phyloP scores from a whole-genome alignment of 1,140 invertebrate species.

The Anastrepha obliqua region DNA sequence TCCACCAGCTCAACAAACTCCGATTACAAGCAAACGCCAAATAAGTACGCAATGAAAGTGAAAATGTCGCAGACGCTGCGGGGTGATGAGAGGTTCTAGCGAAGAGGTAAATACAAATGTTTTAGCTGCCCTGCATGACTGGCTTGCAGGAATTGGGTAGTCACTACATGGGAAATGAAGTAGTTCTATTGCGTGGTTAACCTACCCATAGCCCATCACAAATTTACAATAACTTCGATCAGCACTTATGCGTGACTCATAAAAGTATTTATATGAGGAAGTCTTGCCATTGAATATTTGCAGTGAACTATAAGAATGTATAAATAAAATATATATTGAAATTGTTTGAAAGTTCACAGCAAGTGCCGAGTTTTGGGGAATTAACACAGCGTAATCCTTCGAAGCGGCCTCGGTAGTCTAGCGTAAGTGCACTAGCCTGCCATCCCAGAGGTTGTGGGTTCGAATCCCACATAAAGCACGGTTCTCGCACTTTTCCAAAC shows the following conservation, averaged over 20 bases:
- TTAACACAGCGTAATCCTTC: no score
- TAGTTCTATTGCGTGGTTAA: not conserved
- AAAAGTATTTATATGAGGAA: no score
- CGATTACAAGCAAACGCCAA: constrained; percentile 59
- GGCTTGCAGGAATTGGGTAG: not conserved
- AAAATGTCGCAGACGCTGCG: constrained; percentile 55
- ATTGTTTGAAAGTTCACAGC: no score
- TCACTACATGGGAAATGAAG: not conserved
- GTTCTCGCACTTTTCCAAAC: no score
- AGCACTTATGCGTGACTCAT: not conserved
- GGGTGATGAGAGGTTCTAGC: constrained; percentile 11
- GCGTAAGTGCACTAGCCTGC: no score
- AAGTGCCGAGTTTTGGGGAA: no score
- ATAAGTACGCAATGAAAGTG: constrained; percentile 64
- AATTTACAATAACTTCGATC: not conserved
- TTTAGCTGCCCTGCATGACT: not conserved
- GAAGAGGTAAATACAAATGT: constrained; percentile 31
- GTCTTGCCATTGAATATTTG: no score
- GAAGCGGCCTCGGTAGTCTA: no score
- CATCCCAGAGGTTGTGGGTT: no score
- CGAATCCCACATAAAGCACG: no score
- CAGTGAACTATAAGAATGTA: no score
- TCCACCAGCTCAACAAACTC: constrained; percentile 66
- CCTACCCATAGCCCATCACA: not conserved
- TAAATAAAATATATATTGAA: no score